Evolutionary conservation across 2,113 vertebrate genomes (phyloP), one percentile per base, ranked within the genome.

Genomic region (Microcebus murinus): DNA sequence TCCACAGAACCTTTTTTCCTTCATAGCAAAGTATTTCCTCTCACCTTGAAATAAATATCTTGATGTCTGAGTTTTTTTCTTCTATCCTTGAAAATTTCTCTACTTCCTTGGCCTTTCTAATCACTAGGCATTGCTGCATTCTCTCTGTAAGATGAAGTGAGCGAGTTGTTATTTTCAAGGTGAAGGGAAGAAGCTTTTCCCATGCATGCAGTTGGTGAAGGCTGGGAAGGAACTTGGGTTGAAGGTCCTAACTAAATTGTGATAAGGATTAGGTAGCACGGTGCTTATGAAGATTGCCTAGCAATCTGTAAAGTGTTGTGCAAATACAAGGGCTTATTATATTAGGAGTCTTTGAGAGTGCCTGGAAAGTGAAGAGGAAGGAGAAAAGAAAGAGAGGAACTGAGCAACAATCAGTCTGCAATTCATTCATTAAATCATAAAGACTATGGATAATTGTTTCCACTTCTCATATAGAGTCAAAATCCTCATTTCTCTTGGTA

Each of bases 71-170:
- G 45, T 86, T 57, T 59, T 59, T 94, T n/a, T 95, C 4, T 39
- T 95, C 42, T 85, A 18, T 61, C 92, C 15, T 88, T 94, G 67
- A 96, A 95, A 91, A 86, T 63, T 20, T 18, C 10, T 94, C 67
- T 84, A 52, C 86, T 83, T 90, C n/a, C 18, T 42, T 93, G 67
- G 80, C 2, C 39, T 95, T 95, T 83, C 45, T 68, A 48, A n/a
- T 90, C 65, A 90, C 21, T 34, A 70, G 55, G 20, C 8, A 68
- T 52, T 76, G 48, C 25, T 71, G 14, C 65, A 36, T 71, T 73
- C 39, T 57, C 42, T 88, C 79, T 94, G 45, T 52, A 85, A 80
- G 36, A 59, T 6, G 21, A 94, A 94, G 39, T 59, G 25, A 61
- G 18, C 83, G 9, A 70, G 8, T 79, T 59, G 29, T 21, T 68